phyloP scores from a whole-genome alignment of 2,888 invertebrate genomes.

The Xestia rhomboidea region DNA sequence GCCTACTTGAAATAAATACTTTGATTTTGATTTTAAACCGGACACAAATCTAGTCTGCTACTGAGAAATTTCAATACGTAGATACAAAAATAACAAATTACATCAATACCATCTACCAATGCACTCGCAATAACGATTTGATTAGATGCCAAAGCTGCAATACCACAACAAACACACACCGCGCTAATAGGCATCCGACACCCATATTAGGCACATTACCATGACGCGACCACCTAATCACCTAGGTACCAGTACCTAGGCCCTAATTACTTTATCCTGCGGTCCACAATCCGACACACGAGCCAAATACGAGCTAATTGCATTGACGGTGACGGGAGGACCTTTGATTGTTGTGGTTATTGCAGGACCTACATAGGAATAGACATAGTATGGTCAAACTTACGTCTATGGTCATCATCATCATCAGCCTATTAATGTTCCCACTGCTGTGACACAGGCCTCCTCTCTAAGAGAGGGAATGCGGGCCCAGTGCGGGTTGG shows the following conservation, averaged over 20 bases:
- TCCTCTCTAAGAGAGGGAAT: too few species aligned
- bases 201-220: conserved; percentile 6
- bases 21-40: too few species aligned
- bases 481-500: too few species aligned
- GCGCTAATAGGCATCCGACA: neutral
- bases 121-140: neutral
- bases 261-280: conserved; percentile 48
- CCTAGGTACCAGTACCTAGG: neutral
- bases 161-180: conserved; percentile 28
- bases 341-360: conserved; percentile 47
- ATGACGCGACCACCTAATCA: conserved; percentile 22
- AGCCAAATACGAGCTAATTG: conserved; percentile 36
- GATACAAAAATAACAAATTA: neutral
- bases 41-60: too few species aligned
- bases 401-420: too few species aligned
- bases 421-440: too few species aligned
- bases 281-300: conserved; percentile 18
- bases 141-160: conserved; percentile 7
- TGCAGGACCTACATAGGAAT: neutral
- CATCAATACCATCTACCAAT: neutral
- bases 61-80: neutral
- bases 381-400: neutral
- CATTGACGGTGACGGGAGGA: conserved; percentile 9
- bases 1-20: too few species aligned
- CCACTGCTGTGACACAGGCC: too few species aligned